A percentile compares a stretch with the other conserved stretches of the same genome.
Evolutionary conservation across 2,888 invertebrate genomes (phyloP).

Genomic region (Standfussiana lucernea): DNA sequence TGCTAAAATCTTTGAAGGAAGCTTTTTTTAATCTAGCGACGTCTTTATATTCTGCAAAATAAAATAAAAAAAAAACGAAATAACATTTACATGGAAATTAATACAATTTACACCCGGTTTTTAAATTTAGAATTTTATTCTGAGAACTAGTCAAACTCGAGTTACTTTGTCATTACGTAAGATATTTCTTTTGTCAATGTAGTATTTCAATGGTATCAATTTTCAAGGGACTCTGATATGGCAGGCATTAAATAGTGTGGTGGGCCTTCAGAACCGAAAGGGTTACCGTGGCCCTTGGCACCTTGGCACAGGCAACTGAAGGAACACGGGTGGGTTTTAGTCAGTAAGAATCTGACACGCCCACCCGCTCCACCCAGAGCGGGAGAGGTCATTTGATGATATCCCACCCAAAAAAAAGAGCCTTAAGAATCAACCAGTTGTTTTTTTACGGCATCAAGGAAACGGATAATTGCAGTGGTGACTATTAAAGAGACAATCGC

Average conservation of each 20-base stretch:
- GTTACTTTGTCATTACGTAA: too few species aligned
- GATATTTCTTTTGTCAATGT: not conserved
- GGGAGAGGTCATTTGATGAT: too few species aligned
- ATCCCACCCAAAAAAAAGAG: too few species aligned
- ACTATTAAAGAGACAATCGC: conserved; percentile 9
- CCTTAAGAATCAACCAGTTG: not conserved
- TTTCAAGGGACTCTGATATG: not conserved
- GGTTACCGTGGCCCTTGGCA: too few species aligned
- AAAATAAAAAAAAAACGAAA: not conserved
- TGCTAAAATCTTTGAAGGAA: not conserved
- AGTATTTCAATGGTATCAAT: not conserved
- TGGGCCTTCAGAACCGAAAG: not conserved
- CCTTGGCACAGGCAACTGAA: too few species aligned
- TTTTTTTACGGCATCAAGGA: conserved; percentile 19
- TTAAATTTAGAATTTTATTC: too few species aligned
- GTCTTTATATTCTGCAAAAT: too few species aligned
- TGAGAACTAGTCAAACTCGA: too few species aligned
- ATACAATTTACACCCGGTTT: not conserved
- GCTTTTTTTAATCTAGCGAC: not conserved
- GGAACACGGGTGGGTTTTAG: too few species aligned
- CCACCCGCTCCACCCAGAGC: too few species aligned
- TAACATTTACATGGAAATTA: not conserved
- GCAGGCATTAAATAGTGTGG: not conserved
- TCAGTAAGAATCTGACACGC: too few species aligned
- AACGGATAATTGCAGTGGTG: conserved; percentile 48